Percentiles rank a stretch among this genome's conserved stretches.
Conservation (phyloP, 2,113 vertebrate genomes). For the Labeo rohita region DNA sequence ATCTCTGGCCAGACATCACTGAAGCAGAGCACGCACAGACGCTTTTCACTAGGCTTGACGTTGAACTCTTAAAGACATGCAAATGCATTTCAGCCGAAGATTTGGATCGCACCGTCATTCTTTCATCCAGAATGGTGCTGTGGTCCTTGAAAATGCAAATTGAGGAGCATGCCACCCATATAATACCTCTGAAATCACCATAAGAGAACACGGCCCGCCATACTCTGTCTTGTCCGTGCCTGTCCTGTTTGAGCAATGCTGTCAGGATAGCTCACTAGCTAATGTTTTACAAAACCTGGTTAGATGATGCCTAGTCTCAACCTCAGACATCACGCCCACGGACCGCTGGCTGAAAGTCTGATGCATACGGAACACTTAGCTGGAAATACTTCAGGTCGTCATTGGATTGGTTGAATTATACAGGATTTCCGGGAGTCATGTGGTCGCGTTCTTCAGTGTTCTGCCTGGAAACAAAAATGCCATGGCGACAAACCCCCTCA, state of each 20-base stretch:
- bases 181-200: not conserved
- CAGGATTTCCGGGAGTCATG: too few species aligned
- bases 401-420: too few species aligned
- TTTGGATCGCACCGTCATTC: not conserved
- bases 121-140: constrained; percentile 23
- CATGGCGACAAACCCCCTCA: too few species aligned
- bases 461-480: too few species aligned
- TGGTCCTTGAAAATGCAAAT: constrained; percentile 12
- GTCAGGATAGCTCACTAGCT: not conserved
- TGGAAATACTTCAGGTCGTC: too few species aligned
- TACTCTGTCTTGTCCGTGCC: not conserved
- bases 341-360: too few species aligned
- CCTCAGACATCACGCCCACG: too few species aligned
- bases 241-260: not conserved
- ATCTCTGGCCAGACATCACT: constrained; percentile 43
- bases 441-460: too few species aligned
- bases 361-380: too few species aligned
- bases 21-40: constrained; percentile 4
- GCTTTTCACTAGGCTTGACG: constrained; percentile 25
- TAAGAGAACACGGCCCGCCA: not conserved
- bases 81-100: constrained; percentile 25
- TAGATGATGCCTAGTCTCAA: too few species aligned
- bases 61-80: constrained; percentile 33
- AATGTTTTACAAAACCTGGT: too few species aligned
- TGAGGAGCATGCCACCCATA: constrained; percentile 13